Conservation (phyloP, 92 coral and sea anemone species). For the Palythoa grandis region DNA sequence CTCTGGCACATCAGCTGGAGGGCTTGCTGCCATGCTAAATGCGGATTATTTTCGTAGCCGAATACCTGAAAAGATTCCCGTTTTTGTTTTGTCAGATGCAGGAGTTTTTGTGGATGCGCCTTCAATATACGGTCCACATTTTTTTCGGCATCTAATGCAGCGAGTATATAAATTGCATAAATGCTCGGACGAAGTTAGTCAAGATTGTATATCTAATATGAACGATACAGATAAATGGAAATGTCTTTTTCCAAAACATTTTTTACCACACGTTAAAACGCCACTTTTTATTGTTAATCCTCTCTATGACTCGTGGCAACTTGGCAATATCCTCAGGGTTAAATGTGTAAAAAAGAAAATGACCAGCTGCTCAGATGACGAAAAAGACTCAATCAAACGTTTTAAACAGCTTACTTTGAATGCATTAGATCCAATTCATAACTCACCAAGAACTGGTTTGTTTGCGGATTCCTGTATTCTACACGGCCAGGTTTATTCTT, state of each 20-base stretch:
- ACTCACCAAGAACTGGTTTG: conserved; percentile 40
- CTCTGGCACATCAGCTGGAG: conserved; percentile 97
- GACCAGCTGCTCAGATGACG: conserved; percentile 58
- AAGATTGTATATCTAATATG: conserved; percentile 57
- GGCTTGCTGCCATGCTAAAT: conserved; percentile 88
- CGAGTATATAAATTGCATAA: conserved; percentile 77
- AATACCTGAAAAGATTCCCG: conserved; percentile 59
- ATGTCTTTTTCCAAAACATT: conserved; percentile 79
- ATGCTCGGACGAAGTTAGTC: conserved; percentile 75
- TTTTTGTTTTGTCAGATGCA: conserved; percentile 81
- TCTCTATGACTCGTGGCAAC: conserved; percentile 87
- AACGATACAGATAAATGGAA: conserved; percentile 66
- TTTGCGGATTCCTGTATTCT: conserved; percentile 81
- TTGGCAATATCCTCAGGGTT: conserved; percentile 68
- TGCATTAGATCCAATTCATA: conserved; percentile 62
- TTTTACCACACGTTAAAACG: conserved; percentile 59
- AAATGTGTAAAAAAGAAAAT: conserved; percentile 60
- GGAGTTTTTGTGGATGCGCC: conserved; percentile 84
- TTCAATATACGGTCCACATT: conserved; percentile 51
- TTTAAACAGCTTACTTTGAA: conserved; percentile 65
- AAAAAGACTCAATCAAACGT: conserved; percentile 60
- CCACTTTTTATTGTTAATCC: conserved; percentile 77
- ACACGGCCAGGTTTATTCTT: conserved; percentile 75
- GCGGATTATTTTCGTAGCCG: conserved; percentile 81
- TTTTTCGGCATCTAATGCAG: conserved; percentile 67